Evolutionary conservation across 1,140 invertebrate genomes (phyloP).

Genomic region (Sycophaga agraensis): DNA sequence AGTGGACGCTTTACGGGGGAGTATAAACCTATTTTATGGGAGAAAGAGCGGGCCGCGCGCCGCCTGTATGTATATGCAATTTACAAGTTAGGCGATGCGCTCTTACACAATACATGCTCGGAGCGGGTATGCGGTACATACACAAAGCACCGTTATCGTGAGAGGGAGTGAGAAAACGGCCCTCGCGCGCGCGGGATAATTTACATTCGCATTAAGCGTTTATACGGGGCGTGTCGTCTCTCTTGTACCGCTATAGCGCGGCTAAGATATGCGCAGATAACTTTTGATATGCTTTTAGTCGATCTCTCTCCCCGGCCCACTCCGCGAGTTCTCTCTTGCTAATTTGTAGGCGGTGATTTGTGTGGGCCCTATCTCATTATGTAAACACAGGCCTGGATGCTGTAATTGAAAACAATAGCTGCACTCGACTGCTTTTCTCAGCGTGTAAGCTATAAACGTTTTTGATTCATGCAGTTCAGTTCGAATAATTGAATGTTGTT

Average conservation of each 20-base stretch:
- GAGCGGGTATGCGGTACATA: not conserved
- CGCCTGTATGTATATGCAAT: too few relatives aligned
- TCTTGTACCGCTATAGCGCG: too few relatives aligned
- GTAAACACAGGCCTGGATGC: too few relatives aligned
- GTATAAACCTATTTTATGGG: conserved; percentile 46
- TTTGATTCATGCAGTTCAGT: too few relatives aligned
- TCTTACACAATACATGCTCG: not conserved
- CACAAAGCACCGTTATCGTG: conserved; percentile 30
- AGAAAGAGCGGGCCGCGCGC: not conserved
- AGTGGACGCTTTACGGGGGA: conserved; percentile 17
- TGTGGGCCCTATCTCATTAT: not conserved
- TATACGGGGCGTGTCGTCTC: not conserved
- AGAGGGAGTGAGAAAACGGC: not conserved
- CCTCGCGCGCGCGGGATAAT: too few relatives aligned
- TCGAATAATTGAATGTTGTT: too few relatives aligned
- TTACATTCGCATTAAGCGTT: conserved; percentile 9
- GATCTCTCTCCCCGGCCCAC: not conserved
- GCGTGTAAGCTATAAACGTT: too few relatives aligned
- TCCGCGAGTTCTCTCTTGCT: not conserved
- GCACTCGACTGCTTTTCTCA: too few relatives aligned
- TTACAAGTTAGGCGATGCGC: not conserved
- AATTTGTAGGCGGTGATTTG: not conserved
- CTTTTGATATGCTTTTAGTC: conserved; percentile 2
- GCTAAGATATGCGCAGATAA: not conserved
- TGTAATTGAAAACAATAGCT: too few relatives aligned